These are phyloP conservation scores for Pungitius pungitius DNA, from an alignment of 2,113 vertebrate genomes.

Conservation along the genomic window DNA sequence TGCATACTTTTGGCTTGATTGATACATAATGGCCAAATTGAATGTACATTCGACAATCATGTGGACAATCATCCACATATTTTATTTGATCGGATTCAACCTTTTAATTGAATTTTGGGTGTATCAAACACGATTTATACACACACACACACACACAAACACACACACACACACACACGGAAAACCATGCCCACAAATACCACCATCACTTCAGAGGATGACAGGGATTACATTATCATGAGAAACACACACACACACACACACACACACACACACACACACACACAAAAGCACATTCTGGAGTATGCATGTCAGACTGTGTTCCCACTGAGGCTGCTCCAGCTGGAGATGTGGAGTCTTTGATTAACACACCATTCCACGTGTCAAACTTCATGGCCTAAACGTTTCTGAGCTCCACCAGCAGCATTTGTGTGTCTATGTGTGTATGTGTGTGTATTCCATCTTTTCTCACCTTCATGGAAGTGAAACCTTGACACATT, in stretches of 20 bases:
- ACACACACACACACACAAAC: constrained; percentile 8
- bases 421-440: constrained; percentile 20
- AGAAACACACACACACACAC: constrained; percentile 35
- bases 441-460: constrained; percentile 19
- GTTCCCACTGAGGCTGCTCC: constrained; percentile 63
- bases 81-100: background rate
- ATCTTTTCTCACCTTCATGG: constrained; percentile 44
- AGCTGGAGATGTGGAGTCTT: constrained; percentile 64
- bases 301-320: constrained; percentile 55
- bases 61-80: background rate
- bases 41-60: background rate
- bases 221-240: constrained; percentile 48
- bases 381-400: constrained; percentile 67
- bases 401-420: constrained; percentile 54
- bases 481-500: constrained; percentile 43
- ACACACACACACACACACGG: no score
- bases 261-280: constrained; percentile 24
- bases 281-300: constrained; percentile 35
- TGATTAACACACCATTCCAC: constrained; percentile 74
- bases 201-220: constrained; percentile 41
- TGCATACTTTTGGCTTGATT: background rate
- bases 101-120: background rate
- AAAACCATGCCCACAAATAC: constrained; percentile 32
- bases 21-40: background rate
- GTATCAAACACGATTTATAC: background rate